Conservation (phyloP, 1,140 invertebrate genomes). For the Lysiphlebus fabarum region DNA sequence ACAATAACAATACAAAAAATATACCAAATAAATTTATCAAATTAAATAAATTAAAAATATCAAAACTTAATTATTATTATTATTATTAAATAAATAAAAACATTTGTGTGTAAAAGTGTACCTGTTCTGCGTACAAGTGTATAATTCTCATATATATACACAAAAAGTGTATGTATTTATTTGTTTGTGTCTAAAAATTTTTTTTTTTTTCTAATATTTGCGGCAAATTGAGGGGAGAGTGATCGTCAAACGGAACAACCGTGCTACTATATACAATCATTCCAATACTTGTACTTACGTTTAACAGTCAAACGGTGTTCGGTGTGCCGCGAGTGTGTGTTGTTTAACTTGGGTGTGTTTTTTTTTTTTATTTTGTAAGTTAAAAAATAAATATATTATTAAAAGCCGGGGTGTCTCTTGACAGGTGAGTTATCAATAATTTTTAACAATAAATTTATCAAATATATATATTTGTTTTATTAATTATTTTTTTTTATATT, state of each 20-base stretch:
- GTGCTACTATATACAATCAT: too few relatives aligned
- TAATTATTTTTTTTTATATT: too few relatives aligned
- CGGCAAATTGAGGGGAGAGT: slow-evolving; percentile 8
- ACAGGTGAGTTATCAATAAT: slow-evolving; percentile 19
- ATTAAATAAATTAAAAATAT: too few relatives aligned
- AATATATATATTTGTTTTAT: too few relatives aligned
- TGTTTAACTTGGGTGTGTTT: neutral
- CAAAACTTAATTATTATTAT: too few relatives aligned
- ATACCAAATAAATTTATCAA: too few relatives aligned
- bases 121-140: neutral
- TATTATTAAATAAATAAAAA: too few relatives aligned
- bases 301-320: slow-evolving; percentile 23
- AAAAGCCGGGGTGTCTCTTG: slow-evolving; percentile 24
- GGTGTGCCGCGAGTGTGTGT: slow-evolving; percentile 21
- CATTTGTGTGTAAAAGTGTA: too few relatives aligned
- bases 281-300: neutral
- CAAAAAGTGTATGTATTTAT: too few relatives aligned
- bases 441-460: neutral
- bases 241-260: slow-evolving; percentile 21
- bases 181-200: neutral
- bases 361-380: neutral
- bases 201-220: neutral
- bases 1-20: too few relatives aligned
- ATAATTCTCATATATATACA: too few relatives aligned
- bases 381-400: too few relatives aligned